These are phyloP conservation scores for Papilio aristodemus DNA, from an alignment of 1,140 invertebrate species.

Conservation along the genomic window DNA sequence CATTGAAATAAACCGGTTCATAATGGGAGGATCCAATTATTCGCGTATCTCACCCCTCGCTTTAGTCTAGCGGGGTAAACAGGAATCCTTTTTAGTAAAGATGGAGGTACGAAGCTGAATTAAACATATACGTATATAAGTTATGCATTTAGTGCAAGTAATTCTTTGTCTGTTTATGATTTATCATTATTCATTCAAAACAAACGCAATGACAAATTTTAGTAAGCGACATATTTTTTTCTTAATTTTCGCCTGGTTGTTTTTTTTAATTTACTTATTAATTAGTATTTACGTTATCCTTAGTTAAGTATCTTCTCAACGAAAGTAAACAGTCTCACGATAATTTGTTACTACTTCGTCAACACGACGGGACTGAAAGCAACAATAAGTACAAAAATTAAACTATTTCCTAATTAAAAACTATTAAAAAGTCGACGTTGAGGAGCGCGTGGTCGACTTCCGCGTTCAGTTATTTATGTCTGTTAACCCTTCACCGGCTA, in stretches of 20 bases:
- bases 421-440: conserved; percentile 66
- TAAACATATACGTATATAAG: too few relatives aligned
- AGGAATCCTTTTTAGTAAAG: not conserved
- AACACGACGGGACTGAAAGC: conserved; percentile 47
- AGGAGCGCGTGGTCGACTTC: conserved; percentile 63
- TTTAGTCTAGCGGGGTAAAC: not conserved
- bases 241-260: not conserved
- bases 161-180: too few relatives aligned
- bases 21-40: not conserved
- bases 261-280: not conserved
- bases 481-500: conserved; percentile 73
- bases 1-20: conserved; percentile 17
- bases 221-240: too few relatives aligned
- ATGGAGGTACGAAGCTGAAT: not conserved
- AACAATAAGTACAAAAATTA: conserved; percentile 65
- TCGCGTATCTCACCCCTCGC: not conserved
- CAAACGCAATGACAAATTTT: too few relatives aligned
- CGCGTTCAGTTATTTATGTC: conserved; percentile 72
- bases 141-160: too few relatives aligned
- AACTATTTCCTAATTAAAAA: conserved; percentile 79
- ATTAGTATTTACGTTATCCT: not conserved
- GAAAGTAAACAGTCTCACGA: conserved; percentile 58
- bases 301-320: conserved; percentile 23
- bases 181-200: too few relatives aligned
- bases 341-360: conserved; percentile 58